Percentiles rank a stretch among this genome's conserved stretches.
Conservation (phyloP, 2,888 invertebrate species). For the Dimorphilus gyrociliatus region DNA sequence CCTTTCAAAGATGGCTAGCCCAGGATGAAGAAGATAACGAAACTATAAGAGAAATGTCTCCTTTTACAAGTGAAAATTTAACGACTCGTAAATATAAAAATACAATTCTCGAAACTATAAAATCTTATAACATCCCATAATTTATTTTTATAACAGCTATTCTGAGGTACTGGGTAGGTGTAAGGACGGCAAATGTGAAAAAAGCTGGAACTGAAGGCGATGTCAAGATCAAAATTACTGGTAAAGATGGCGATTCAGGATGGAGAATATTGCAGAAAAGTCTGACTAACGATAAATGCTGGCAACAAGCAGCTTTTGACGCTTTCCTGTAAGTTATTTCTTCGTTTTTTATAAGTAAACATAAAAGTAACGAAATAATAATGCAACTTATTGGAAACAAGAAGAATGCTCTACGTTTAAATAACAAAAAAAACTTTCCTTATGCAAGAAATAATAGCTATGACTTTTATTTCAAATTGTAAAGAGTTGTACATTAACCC, state of each 20-base stretch:
- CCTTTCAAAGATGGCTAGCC: conserved; percentile 24
- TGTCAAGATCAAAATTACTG: conserved; percentile 6
- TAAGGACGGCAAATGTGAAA: conserved; percentile 4
- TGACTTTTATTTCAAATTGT: too few relatives aligned
- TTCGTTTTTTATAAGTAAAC: too few relatives aligned
- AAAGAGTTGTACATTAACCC: too few relatives aligned
- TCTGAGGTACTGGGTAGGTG: conserved; percentile 4
- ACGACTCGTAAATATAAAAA: neutral
- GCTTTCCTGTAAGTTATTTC: too few relatives aligned
- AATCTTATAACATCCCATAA: neutral
- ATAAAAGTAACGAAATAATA: too few relatives aligned
- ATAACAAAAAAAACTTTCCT: too few relatives aligned
- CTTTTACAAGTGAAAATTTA: neutral
- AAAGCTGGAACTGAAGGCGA: conserved; percentile 5
- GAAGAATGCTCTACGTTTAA: too few relatives aligned
- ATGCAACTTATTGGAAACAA: too few relatives aligned
- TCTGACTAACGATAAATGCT: conserved; percentile 4
- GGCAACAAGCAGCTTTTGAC: too few relatives aligned
- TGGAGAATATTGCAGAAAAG: conserved; percentile 5
- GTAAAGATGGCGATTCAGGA: conserved; percentile 7
- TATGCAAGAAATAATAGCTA: too few relatives aligned
- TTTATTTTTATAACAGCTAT: conserved; percentile 3
- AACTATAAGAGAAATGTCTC: too few relatives aligned
- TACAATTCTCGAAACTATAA: neutral
- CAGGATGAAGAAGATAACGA: conserved; percentile 20